These are phyloP conservation scores for Muscina levida DNA, from an alignment of 2,888 invertebrate species.

Conservation along the genomic window DNA sequence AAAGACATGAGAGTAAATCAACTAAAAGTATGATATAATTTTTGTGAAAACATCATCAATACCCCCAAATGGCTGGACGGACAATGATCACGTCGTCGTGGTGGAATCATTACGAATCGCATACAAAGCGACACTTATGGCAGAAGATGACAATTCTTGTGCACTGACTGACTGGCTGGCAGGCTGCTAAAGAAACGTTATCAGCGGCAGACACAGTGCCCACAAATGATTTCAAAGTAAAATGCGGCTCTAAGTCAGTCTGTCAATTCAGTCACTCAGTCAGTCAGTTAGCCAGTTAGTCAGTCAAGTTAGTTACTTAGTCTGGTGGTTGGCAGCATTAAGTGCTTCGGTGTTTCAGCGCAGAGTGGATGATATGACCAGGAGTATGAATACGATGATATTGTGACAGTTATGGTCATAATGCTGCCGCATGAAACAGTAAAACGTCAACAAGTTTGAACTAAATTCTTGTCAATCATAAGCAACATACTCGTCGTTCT, in stretches of 20 bases:
- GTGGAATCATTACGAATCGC: conserved; percentile 68
- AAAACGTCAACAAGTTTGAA: conserved; percentile 73
- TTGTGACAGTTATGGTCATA: conserved; percentile 62
- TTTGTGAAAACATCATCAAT: conserved; percentile 66
- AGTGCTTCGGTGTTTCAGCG: neutral
- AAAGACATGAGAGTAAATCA: conserved; percentile 68
- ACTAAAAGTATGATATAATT: conserved; percentile 75
- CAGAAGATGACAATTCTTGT: conserved; percentile 62
- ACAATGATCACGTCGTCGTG: conserved; percentile 73
- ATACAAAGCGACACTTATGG: conserved; percentile 73
- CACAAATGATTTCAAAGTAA: conserved; percentile 53
- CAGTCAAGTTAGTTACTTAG: no score
- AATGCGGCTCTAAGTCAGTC: conserved; percentile 41
- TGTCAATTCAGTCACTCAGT: conserved; percentile 29
- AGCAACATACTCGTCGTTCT: conserved; percentile 36
- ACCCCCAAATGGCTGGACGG: conserved; percentile 47
- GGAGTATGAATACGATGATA: conserved; percentile 35
- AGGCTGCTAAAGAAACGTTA: no score
- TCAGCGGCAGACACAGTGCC: neutral
- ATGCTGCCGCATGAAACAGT: conserved; percentile 53
- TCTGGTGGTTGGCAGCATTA: neutral
- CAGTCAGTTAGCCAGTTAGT: conserved; percentile 28
- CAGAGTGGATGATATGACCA: neutral
- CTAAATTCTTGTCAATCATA: conserved; percentile 73
- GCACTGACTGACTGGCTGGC: no score